Base-by-base conservation (phyloP, 2,797 vertebrate species). In the Liasis olivaceus region DNA sequence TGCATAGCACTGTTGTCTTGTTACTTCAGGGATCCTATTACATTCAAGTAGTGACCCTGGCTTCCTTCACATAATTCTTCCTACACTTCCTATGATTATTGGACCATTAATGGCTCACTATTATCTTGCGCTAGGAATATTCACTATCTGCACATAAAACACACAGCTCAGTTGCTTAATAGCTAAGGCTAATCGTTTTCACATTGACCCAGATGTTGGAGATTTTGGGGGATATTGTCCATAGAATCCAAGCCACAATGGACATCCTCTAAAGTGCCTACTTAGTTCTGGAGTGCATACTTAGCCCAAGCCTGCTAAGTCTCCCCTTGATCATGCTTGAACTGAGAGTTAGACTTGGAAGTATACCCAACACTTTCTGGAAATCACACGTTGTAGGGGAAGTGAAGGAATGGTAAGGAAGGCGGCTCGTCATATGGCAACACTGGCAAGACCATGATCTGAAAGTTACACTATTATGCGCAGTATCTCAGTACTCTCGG, bases 1-100 rank as follows among this genome's bases (percentile, higher is more conserved):
- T 56, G 69, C 59, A 5, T 17, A 88, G 24, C 89, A 64, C 59
- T 85, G 59, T 20, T 85, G 47, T 84, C 89, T 88, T 13, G 3
- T 15, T 77, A 88, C 90, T 90, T 66, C 69, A 84, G 60, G 92
- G 62, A 87, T 66, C 4, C 60, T n/a, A 59, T 93, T 90, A 87
- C 89, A 77, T 77, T 9, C 20, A 24, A 90, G 58, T 47, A 81
- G 89, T 56, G 4, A 31, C 56, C 66, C 24, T 81, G 42, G 7
- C n/a, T 93, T 90, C 85, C 89, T 90, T 81, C 64, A 54, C 58
- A 69, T 59, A 28, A 72, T 86, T 72, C 26, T 69, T 51, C 51
- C 26, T 51, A 12, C 14, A 77, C 54, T 90, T 56, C 56, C n/a
- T 69, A 3, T 31, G 20, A 31, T 12, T 36, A 85, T 14, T 11